Evolutionary conservation across 2,888 invertebrate species (phyloP).

Genomic region (Bugulina stolonifera): DNA sequence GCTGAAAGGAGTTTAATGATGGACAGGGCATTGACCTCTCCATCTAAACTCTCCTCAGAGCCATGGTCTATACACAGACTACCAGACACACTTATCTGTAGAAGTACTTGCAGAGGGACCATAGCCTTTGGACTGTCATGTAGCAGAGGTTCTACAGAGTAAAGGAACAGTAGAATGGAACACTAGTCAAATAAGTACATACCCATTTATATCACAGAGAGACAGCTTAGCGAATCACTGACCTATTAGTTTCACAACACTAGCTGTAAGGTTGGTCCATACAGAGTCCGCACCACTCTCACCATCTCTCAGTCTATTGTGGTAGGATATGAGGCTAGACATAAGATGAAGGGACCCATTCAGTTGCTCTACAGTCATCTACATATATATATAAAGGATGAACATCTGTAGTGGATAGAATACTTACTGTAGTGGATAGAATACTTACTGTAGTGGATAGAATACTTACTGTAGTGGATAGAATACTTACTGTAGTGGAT

Average conservation of each 20-base stretch:
- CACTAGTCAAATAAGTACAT: no score
- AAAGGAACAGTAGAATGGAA: no score
- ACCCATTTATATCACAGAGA: no score
- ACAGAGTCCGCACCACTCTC: no score
- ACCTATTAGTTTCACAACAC: constrained; percentile 7
- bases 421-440: no score
- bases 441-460: no score
- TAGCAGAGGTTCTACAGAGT: constrained; percentile 13
- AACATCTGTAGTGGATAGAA: no score
- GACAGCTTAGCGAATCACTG: neutral
- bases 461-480: no score
- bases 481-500: no score
- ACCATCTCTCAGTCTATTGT: neutral
- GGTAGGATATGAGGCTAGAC: constrained; percentile 16
- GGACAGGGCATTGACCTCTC: neutral
- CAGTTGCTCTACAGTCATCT: neutral
- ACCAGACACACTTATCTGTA: constrained; percentile 1
- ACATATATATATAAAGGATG: no score
- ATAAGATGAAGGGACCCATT: neutral
- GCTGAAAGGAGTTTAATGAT: neutral
- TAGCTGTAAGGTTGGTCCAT: neutral
- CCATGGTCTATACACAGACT: constrained; percentile 8
- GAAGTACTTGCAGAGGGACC: neutral
- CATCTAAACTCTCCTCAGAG: neutral
- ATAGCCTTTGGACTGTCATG: constrained; percentile 21